Evolutionary conservation across 2,113 vertebrate genomes (phyloP).

Genomic region (Xerus inauris): DNA sequence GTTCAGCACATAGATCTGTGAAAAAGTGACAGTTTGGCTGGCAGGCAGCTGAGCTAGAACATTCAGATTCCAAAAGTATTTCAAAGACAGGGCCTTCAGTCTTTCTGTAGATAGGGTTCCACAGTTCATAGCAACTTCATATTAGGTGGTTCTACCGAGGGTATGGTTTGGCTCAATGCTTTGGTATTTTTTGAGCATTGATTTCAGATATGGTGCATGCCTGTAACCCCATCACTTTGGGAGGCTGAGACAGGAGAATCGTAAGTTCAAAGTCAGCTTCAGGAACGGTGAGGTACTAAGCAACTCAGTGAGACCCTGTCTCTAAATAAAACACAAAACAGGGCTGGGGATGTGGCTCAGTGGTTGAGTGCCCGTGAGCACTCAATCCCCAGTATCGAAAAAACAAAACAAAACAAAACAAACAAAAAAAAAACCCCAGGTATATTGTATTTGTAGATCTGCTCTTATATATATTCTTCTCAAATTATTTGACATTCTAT

Average conservation of each 20-base stretch:
- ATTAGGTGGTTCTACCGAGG: neutral
- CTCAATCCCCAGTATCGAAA: too few species aligned
- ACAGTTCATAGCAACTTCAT: neutral
- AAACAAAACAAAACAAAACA: too few species aligned
- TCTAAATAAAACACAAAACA: too few species aligned
- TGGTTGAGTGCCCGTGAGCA: too few species aligned
- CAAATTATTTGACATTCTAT: neutral
- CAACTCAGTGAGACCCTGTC: too few species aligned
- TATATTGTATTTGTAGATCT: neutral
- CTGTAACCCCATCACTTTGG: too few species aligned
- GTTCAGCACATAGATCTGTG: neutral
- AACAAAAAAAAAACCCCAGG: too few species aligned
- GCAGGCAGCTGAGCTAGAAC: neutral
- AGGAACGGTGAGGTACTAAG: too few species aligned
- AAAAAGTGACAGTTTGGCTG: neutral
- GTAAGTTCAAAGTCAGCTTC: too few species aligned
- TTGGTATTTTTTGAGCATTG: neutral
- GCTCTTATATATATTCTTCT: neutral
- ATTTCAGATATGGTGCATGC: neutral
- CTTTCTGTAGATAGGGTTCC: neutral
- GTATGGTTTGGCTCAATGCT: neutral
- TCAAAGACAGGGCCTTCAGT: neutral
- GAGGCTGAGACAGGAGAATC: too few species aligned
- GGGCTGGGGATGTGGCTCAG: too few species aligned
- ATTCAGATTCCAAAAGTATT: neutral